Percentiles rank a stretch among this genome's conserved stretches.
Conservation (phyloP, 2,797 vertebrate species). For the Loriculus beryllinus region DNA sequence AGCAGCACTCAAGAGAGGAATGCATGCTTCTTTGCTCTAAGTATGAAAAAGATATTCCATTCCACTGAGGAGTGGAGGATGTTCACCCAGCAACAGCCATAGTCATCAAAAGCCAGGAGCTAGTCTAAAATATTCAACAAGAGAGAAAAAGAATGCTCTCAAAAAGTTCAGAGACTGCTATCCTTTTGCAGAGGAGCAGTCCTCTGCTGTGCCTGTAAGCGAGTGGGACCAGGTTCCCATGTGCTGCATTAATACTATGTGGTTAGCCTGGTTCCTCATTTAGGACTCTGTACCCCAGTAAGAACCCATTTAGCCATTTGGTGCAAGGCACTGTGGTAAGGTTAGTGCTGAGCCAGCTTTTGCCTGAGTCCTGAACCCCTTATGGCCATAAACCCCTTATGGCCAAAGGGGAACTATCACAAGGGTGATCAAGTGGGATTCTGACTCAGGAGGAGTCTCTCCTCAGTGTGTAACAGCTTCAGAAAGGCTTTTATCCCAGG, state of each 20-base stretch:
- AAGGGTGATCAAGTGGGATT: not conserved
- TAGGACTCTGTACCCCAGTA: not conserved
- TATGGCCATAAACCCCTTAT: rapidly evolving
- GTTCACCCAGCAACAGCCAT: not conserved
- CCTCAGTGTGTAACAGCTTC: not conserved
- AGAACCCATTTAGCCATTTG: not conserved
- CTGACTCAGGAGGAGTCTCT: not conserved
- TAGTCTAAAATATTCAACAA: not conserved
- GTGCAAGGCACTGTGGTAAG: not conserved
- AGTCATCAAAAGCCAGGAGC: not conserved
- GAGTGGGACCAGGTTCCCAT: not conserved
- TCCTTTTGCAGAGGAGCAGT: not conserved
- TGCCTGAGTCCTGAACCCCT: not conserved
- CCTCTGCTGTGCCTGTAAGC: not conserved
- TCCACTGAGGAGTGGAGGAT: not conserved
- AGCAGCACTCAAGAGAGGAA: not conserved
- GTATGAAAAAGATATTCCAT: not conserved
- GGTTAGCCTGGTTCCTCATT: not conserved
- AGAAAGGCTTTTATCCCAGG: not conserved
- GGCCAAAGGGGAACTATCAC: not conserved
- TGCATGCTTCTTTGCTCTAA: not conserved
- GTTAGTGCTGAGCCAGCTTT: not conserved
- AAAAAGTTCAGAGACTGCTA: not conserved
- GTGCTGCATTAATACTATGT: rapidly evolving
- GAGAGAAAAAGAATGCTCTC: not conserved